These are phyloP conservation scores for Empis livida DNA, from an alignment of 2,888 invertebrate genomes.

Conservation along the genomic window DNA sequence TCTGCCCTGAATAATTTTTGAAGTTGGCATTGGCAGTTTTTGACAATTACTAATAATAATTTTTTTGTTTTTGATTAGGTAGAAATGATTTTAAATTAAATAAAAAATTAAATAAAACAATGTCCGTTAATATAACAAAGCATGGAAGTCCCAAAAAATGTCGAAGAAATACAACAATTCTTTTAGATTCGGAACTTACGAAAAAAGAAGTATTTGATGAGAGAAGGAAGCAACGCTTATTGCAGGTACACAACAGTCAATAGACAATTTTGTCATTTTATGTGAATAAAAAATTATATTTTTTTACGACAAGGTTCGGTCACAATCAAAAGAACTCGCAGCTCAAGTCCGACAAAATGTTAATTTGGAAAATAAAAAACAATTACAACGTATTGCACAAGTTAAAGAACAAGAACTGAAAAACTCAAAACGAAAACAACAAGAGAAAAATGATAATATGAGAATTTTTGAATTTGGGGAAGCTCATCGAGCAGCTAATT, in stretches of 20 bases:
- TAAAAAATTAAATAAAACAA: conserved; percentile 14
- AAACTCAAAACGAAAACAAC: conserved; percentile 38
- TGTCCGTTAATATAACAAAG: conserved; percentile 49
- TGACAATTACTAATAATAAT: too few species aligned
- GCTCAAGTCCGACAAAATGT: conserved; percentile 40
- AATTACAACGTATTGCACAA: conserved; percentile 38
- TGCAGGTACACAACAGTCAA: conserved; percentile 38
- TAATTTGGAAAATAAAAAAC: conserved; percentile 38
- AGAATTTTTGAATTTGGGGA: conserved; percentile 26
- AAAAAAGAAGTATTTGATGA: conserved; percentile 44
- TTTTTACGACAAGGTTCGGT: conserved; percentile 39
- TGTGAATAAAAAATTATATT: too few species aligned
- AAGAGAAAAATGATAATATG: conserved; percentile 28
- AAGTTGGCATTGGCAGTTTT: too few species aligned
- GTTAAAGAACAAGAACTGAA: conserved; percentile 39
- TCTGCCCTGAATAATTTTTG: too few species aligned
- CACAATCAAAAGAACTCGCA: conserved; percentile 48
- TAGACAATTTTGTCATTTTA: too few species aligned
- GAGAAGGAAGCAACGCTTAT: conserved; percentile 44
- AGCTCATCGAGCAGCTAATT: conserved; percentile 9
- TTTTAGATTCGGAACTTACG: conserved; percentile 39
- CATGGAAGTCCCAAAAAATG: conserved; percentile 42
- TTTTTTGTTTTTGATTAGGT: too few species aligned
- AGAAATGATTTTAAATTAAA: too few species aligned
- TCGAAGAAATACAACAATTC: conserved; percentile 37